Base-by-base conservation (phyloP, 2,888 invertebrate species). In the Aphidoletes aphidimyza region DNA sequence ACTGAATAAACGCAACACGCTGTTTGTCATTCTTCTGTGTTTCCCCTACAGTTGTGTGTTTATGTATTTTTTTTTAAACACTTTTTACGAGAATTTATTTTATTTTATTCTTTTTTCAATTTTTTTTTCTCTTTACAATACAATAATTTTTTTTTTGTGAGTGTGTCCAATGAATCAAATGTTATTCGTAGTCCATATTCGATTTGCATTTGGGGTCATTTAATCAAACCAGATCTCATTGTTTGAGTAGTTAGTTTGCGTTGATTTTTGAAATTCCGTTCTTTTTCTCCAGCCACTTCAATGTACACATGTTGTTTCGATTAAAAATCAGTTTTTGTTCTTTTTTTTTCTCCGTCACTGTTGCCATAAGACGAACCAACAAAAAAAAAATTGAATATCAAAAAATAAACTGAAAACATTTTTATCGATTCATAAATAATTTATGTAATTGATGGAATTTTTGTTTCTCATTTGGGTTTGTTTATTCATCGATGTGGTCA, bases 181-280 rank as follows among this genome's bases (percentile, higher is more conserved):
- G 81, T 37, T 81, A 81, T 81, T 81, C 81, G 81, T 81, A 81
- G 81, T 81, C 81, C 81, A 81, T 81, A 37, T 81, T 81, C 81
- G 81, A 81, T 81, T 81, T 81, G 81, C 81, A 37, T 81, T 81
- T 81, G 37, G 37, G 81, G 81, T 81, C 81, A 81, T 81, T 37
- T 81, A n/a, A n/a, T 81, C 81, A 14, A 69, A n/a, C n/a, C n/a
- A n/a, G n/a, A n/a, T n/a, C n/a, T n/a, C 69, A 36, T 78, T 9
- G 78, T 78, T 78, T 42, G 42, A 19, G 3, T 54, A n/a, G n/a
- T n/a, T n/a, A n/a, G 34, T 78, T 19, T 3, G 37, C 81, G 37
- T 81, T 81, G 81, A 81, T 81, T n/a, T n/a, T n/a, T 81, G n/a
- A 81, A 81, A 81, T 81, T 81, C 81, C 81, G 37, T 37, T 81